Percentiles rank a stretch among this genome's conserved stretches.
These are phyloP conservation scores for Scomber japonicus DNA, from an alignment of 2,113 vertebrate genomes.

Conservation along the genomic window DNA sequence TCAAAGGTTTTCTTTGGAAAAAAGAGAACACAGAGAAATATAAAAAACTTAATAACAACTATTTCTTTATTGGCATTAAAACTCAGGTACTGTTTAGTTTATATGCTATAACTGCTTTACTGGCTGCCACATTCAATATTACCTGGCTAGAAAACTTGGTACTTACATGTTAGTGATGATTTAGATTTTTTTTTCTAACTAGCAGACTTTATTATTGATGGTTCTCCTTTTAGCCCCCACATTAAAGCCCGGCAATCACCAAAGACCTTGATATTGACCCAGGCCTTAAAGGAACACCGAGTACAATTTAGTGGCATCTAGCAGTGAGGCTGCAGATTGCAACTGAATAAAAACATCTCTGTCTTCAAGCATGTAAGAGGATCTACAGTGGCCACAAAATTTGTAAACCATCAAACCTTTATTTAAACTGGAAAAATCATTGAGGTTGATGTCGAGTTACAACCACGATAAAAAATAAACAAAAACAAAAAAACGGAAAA, in stretches of 20 bases:
- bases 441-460: too few species aligned
- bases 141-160: background rate
- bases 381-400: too few species aligned
- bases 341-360: too few species aligned
- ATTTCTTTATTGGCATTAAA: background rate
- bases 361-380: too few species aligned
- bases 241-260: background rate
- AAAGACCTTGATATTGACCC: background rate
- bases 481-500: too few species aligned
- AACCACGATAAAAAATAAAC: too few species aligned
- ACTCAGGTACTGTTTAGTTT: background rate
- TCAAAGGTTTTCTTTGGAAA: constrained; percentile 81
- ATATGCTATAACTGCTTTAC: background rate
- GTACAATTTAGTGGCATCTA: too few species aligned
- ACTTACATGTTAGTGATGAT: background rate
- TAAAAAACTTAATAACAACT: background rate
- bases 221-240: too few species aligned
- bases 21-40: constrained; percentile 7
- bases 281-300: background rate
- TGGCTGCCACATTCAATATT: background rate
- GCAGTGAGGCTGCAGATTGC: too few species aligned
- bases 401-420: too few species aligned
- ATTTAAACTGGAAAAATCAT: too few species aligned
- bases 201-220: too few species aligned
- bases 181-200: background rate